Conservation (phyloP, 2,113 vertebrate species). For the Zapus hudsonius region DNA sequence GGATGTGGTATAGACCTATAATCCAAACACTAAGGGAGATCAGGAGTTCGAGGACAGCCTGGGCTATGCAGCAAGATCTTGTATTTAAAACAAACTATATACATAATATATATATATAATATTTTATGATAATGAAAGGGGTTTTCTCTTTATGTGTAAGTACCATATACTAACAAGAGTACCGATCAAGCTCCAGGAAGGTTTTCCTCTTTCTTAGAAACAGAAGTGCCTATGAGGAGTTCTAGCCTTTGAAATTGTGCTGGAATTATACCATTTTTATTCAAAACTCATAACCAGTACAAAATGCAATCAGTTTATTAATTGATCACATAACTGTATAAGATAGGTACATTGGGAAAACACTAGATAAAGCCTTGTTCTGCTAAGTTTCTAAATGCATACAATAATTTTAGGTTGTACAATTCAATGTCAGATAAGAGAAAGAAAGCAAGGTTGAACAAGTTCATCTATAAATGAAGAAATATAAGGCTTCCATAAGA, state of each 20-base stretch:
- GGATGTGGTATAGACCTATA: neutral
- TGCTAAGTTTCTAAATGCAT: conserved; percentile 49
- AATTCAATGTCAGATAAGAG: conserved; percentile 73
- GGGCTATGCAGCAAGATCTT: neutral
- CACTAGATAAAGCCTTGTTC: conserved; percentile 1
- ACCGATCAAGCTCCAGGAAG: neutral
- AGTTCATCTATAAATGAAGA: conserved; percentile 55
- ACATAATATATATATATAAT: neutral
- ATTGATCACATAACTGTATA: conserved; percentile 29
- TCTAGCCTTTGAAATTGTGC: conserved; percentile 17
- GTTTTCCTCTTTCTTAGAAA: neutral
- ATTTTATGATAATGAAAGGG: conserved; percentile 35
- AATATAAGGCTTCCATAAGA: neutral
- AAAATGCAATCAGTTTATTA: conserved; percentile 33
- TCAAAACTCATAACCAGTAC: conserved; percentile 32
- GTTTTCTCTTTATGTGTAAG: neutral
- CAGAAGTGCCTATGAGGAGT: conserved; percentile 30
- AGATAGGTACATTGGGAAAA: neutral
- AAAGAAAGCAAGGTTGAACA: conserved; percentile 66
- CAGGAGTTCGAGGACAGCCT: neutral
- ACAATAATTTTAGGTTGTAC: conserved; percentile 57
- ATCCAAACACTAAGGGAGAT: no score
- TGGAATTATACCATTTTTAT: conserved; percentile 42
- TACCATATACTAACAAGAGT: neutral
- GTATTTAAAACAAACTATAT: neutral